phyloP scores from a whole-genome alignment of 1,140 invertebrate genomes.

The Heliconius nattereri region DNA sequence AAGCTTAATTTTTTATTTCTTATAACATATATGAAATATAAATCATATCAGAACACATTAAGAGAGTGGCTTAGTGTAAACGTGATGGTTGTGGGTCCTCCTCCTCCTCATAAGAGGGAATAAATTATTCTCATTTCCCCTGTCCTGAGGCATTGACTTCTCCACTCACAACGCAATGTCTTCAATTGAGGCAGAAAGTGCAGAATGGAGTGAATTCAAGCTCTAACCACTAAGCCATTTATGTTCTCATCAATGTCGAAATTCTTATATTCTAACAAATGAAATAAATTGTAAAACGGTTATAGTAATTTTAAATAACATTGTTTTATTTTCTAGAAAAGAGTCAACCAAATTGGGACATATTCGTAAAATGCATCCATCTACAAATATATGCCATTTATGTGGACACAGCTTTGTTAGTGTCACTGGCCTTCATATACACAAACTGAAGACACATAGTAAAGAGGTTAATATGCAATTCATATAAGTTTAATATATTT shows the following conservation, averaged over 20 bases:
- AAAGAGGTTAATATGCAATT: slow-evolving; percentile 49
- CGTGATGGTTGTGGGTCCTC: background rate
- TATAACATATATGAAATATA: no score
- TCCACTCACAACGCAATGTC: background rate
- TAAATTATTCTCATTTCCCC: background rate
- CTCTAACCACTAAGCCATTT: no score
- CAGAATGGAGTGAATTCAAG: no score
- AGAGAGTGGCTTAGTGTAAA: background rate
- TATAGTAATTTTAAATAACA: background rate
- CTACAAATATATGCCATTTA: slow-evolving; percentile 63
- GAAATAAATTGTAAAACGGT: background rate
- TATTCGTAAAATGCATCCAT: slow-evolving; percentile 71
- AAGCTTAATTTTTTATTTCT: no score
- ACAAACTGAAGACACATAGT: slow-evolving; percentile 63
- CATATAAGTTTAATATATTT: no score
- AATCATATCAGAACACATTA: background rate
- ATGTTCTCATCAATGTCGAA: background rate
- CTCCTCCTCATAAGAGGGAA: background rate
- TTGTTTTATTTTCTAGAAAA: slow-evolving; percentile 51
- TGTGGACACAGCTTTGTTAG: slow-evolving; percentile 75
- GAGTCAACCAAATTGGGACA: slow-evolving; percentile 67
- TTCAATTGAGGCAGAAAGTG: background rate
- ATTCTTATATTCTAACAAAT: background rate
- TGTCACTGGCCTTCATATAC: slow-evolving; percentile 63
- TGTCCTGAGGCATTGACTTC: background rate